Evolutionary conservation across 2,113 vertebrate genomes (phyloP), one percentile per base, ranked within the genome.

Genomic region (Tachysurus vachellii): DNA sequence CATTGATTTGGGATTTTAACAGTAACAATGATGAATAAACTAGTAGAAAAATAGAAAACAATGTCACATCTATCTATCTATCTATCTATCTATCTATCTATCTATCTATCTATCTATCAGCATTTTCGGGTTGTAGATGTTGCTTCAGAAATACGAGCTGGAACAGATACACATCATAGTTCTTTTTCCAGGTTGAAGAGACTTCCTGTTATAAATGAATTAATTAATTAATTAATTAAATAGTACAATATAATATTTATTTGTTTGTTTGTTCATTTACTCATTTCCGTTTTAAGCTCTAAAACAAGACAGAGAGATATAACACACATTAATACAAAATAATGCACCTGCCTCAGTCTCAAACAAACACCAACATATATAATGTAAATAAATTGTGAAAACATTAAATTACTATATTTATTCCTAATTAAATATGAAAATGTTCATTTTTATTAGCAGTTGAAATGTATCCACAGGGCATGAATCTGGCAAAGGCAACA

Each of bases 111-210:
- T 21, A 47, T 79, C 36, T 36, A 36, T 36, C 36, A 54, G 57
- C 59, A 77, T 79, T 77, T 84, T 83, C 81, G 79, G 81, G 59
- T 84, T 87, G 77, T 83, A 79, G 83, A 79, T 87, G 47, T 54
- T 77, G 71, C 42, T 54, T 66, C 47, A 66, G 75, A 79, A 83
- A 68, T 36, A 64, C 80, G 53, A 53, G 54, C 56, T 66, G 42
- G 59, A 81, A 5, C 23, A 56, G 47, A 83, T 53, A 26, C 57
- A 5, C 19, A 21, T 31, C 28, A 23, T 57, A 86, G 36, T 76
- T 62, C 21, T 50, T 61, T 73, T 57, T 36, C 21, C 64, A 71
- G 59, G 54, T 50, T 59, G 17, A 57, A 12, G 2, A 10, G 31
- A 59, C 13, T 13, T 76, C 26, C 23, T 77, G 17, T 3, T 47